Conservation (phyloP, 2,113 vertebrate genomes). For the Steatornis caripensis region DNA sequence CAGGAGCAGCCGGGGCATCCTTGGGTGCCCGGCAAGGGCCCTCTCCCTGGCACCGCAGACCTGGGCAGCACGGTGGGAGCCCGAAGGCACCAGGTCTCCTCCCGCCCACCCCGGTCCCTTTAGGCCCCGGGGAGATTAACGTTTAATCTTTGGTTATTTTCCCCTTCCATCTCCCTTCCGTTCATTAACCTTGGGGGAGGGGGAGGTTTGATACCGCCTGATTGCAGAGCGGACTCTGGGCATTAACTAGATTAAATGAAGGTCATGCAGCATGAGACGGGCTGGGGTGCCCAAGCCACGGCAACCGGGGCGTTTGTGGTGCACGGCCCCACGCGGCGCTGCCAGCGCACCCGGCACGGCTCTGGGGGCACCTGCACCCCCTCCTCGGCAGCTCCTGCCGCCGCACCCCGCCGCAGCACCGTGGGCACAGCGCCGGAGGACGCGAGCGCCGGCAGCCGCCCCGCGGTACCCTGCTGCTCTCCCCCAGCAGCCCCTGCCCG, state of each 20-base stretch:
- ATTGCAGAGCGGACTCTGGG: not conserved
- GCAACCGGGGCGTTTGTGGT: accelerated
- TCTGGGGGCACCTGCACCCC: not conserved
- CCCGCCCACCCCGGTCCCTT: accelerated
- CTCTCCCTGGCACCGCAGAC: not conserved
- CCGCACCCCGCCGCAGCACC: not conserved
- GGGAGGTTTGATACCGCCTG: not conserved
- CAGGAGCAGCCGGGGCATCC: not conserved
- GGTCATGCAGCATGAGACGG: not conserved
- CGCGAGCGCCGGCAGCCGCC: no score
- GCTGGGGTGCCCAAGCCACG: accelerated
- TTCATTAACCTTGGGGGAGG: not conserved
- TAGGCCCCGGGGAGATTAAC: conserved; percentile 6
- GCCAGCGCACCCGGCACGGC: accelerated
- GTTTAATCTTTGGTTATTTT: conserved; percentile 40
- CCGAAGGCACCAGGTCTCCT: not conserved
- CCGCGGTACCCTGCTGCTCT: accelerated
- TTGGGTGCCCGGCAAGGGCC: accelerated
- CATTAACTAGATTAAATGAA: conserved; percentile 43
- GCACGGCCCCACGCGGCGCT: accelerated
- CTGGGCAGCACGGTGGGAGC: accelerated
- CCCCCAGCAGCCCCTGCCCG: not conserved
- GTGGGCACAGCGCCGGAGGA: accelerated
- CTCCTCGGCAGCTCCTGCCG: not conserved
- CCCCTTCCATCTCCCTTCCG: not conserved